Evolutionary conservation across 2,113 vertebrate genomes (phyloP), one percentile per base, ranked within the genome.

Genomic region (Edolisoma coerulescens): DNA sequence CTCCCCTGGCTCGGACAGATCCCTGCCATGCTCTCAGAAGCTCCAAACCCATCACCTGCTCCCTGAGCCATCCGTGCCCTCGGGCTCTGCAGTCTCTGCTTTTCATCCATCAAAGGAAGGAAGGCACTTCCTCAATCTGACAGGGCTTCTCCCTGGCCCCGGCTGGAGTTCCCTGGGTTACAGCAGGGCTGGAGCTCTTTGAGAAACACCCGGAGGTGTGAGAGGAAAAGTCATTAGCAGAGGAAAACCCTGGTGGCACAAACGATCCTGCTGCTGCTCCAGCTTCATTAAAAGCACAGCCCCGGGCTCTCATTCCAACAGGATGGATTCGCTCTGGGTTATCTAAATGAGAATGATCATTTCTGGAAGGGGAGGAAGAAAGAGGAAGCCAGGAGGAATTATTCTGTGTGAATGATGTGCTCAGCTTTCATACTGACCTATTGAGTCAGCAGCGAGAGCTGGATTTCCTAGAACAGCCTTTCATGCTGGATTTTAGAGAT

Each of bases 201-300:
- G 71, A 47, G 88, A 89, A 96, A 16, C 35, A 59, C 42, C 16
- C 30, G 11, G 50, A 78, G 75, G 69, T 90, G 79, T 63, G 75
- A 91, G 75, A 96, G 60, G 82, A 95, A 49, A 94, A 84, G 85
- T 86, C 76, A 88, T 93, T 94, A 93, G 76, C n/a, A 17, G 86
- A 49, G 68, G 71, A 90, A 96, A 93, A 73, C 73, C 60, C 52
- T 47, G 59, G 37, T 4, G 15, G 57, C 86, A 67, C 22, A n/a
- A 64, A 81, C 81, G 83, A 50, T 93, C 60, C 64, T 70, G 75
- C 56, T 61, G 85, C 93, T 88, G 95, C 80, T 93, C 35, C 79
- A 42, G 71, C 90, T 92, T 93, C 88, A 90, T 96, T 95, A 95
- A 83, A 91, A 91, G 64, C 50, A 7, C 33, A 70, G 86, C 90